Evolutionary conservation across 2,113 vertebrate species (phyloP), one percentile per base, ranked within the genome.

Genomic region (Megaceryle torquata): DNA sequence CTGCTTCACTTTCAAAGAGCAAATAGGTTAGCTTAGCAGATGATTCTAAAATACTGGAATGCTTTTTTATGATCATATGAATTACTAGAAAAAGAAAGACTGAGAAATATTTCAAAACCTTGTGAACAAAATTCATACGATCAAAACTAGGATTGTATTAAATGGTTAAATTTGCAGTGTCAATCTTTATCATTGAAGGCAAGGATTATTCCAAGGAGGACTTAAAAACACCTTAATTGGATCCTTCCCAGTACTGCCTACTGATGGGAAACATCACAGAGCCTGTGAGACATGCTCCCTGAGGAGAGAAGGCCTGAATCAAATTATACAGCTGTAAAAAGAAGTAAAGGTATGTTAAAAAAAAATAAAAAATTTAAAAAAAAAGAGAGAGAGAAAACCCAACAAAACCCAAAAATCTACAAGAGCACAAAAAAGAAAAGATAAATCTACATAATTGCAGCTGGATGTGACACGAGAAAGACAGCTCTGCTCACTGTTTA

Each of bases 121-220:
- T 72, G 59, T 46, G 54, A 95, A 69, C 13, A 91, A 94, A 93
- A 60, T 64, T 93, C 51, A 26, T 80, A 70, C 77, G 13, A 93
- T 77, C 41, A 89, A 95, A 93, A 65, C n/a, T 57, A 88, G 61
- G 71, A 35, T 48, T 87, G 24, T 37, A 80, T 82, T 90, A 95
- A 91, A 53, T 41, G 33, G 41, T 41, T 20, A 94, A 91, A 93
- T 93, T 90, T 96, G 82, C 57, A 88, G 68, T 84, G 22, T 26
- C 29, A 88, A n/a, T 95, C 71, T 86, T 81, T 92, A 93, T 81
- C 67, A 72, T 69, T 76, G 77, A 86, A 96, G n/a, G 61, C 72
- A 86, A 60, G 14, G 11, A 86, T 24, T 53, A 16, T 53, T 84
- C 48, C 83, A 89, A 72, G 43, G 64, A 83, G 41, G 59, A 79